Conservation (phyloP, 2,888 invertebrate genomes). For the Heterodera filipjevi region DNA sequence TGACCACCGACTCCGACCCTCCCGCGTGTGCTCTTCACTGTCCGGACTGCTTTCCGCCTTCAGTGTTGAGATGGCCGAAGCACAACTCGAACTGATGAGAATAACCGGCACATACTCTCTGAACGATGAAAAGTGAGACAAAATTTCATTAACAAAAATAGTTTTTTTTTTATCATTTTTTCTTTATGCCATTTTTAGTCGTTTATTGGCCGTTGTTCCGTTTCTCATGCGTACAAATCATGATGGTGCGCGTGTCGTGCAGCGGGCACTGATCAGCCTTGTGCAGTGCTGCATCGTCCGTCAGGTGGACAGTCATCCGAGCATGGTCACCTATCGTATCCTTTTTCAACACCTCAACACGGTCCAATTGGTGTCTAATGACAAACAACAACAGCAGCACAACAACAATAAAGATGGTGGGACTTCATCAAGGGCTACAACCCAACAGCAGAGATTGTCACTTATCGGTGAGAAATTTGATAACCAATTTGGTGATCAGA, state of each 20-base stretch:
- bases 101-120: conserved; percentile 21
- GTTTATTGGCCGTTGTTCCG: conserved; percentile 54
- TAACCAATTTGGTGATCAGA: too few species aligned
- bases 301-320: conserved; percentile 50
- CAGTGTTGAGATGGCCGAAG: conserved; percentile 50
- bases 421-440: not conserved
- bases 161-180: too few species aligned
- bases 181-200: conserved; percentile 27
- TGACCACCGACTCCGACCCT: conserved; percentile 43
- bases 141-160: too few species aligned
- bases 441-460: not conserved
- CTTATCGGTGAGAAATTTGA: not conserved
- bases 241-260: conserved; percentile 40
- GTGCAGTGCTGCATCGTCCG: conserved; percentile 56
- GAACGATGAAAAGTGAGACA: conserved; percentile 18
- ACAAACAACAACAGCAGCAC: not conserved
- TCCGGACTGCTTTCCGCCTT: conserved; percentile 52
- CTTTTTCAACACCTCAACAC: conserved; percentile 50
- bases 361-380: conserved; percentile 33
- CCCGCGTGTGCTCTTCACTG: conserved; percentile 49
- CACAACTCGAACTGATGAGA: conserved; percentile 50
- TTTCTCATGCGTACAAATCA: conserved; percentile 48
- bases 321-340: conserved; percentile 52
- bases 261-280: conserved; percentile 57
- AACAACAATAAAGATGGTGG: not conserved